Conservation (phyloP, 2,113 vertebrate genomes). For the Tachysurus fulvidraco region DNA sequence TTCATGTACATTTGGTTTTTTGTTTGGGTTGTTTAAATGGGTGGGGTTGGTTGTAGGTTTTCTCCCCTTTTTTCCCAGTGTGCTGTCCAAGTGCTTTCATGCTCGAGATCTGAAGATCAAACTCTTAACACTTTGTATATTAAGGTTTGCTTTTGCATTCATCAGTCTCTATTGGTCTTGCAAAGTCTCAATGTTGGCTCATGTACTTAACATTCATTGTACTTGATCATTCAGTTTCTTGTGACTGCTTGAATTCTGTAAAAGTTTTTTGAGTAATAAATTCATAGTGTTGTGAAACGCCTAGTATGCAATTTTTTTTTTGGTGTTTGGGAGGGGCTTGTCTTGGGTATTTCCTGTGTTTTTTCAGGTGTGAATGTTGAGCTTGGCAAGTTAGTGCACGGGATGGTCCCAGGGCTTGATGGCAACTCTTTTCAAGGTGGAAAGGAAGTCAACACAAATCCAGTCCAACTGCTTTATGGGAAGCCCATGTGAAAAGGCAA, state of each 20-base stretch:
- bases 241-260: conserved; percentile 73
- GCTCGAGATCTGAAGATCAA: conserved; percentile 69
- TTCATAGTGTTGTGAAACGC: conserved; percentile 75
- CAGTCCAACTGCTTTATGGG: conserved; percentile 64
- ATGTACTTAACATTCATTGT: conserved; percentile 64
- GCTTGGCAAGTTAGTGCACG: conserved; percentile 72
- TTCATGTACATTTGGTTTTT: background rate
- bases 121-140: conserved; percentile 75
- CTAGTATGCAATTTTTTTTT: conserved; percentile 79
- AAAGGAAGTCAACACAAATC: conserved; percentile 75
- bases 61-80: conserved; percentile 73
- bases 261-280: conserved; percentile 76
- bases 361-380: conserved; percentile 78
- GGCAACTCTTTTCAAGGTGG: conserved; percentile 72
- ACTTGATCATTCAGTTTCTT: conserved; percentile 33
- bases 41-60: conserved; percentile 63
- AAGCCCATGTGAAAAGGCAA: conserved; percentile 57
- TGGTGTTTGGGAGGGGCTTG: conserved; percentile 61
- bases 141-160: conserved; percentile 71
- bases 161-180: conserved; percentile 60
- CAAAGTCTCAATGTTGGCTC: conserved; percentile 72
- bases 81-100: conserved; percentile 74
- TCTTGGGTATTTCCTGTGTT: conserved; percentile 77
- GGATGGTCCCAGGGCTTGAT: conserved; percentile 72
- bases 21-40: conserved; percentile 54